Evolutionary conservation across 2,888 invertebrate species (phyloP).

Genomic region (Microdon myrmicae): DNA sequence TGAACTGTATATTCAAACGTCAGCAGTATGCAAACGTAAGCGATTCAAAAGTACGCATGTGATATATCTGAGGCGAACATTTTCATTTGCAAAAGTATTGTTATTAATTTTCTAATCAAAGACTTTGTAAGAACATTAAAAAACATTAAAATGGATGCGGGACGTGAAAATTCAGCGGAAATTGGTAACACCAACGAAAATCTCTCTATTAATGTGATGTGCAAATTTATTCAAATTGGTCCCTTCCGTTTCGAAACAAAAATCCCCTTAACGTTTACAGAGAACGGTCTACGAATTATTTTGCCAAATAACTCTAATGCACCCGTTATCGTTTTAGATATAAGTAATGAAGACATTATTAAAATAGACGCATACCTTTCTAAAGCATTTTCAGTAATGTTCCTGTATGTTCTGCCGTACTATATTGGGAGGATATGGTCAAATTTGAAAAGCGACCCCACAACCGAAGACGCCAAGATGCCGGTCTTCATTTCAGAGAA

Average conservation of each 20-base stretch:
- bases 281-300: conserved; percentile 72
- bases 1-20: too few species aligned
- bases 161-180: conserved; percentile 68
- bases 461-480: too few species aligned
- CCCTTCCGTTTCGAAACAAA: conserved; percentile 82
- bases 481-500: too few species aligned
- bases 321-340: conserved; percentile 71
- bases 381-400: conserved; percentile 80
- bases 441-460: conserved; percentile 73
- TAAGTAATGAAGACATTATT: conserved; percentile 77
- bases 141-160: too few species aligned
- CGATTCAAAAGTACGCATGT: too few species aligned
- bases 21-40: too few species aligned
- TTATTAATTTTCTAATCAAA: too few species aligned
- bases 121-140: too few species aligned
- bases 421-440: conserved; percentile 78
- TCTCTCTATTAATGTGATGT: conserved; percentile 71
- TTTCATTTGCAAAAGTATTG: too few species aligned
- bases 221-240: conserved; percentile 85
- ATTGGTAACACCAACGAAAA: conserved; percentile 65
- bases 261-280: conserved; percentile 75
- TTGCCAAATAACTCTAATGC: conserved; percentile 71
- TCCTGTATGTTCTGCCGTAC: conserved; percentile 78
- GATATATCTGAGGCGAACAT: too few species aligned
- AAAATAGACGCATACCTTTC: conserved; percentile 83